Base-by-base conservation (phyloP, 1,140 invertebrate species). In the Achroia grisella region DNA sequence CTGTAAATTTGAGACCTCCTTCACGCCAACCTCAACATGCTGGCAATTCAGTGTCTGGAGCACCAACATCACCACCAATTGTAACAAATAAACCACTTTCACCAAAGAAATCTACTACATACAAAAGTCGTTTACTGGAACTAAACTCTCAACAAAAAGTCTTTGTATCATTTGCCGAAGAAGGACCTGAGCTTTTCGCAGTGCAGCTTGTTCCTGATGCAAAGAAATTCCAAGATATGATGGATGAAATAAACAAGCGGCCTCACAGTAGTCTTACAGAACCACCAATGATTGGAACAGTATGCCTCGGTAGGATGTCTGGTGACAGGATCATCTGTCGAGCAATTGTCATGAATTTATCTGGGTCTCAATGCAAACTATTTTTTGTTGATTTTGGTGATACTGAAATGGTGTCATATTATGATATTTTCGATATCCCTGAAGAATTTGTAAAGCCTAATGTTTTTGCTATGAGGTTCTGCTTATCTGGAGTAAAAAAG, bases 331-430 rank as follows among this genome's bases (percentile, higher is more conserved):
- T 88, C 8, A 86, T 93, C 10, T 92, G 92, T 53, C 86, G 93
- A 49, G 92, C 92, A 13, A 90, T 94, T 30, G 89, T 94, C 0
- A 92, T 90, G 71, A 89, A 88, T 52, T 82, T 93, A 14, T 88
- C 89, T 29, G 88, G 72, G 31, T 87, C 84, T 27, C 80, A 84
- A 17, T 90, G 88, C 58, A 89, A 91, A 78, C 86, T 94, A 9
- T 93, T 91, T 60, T 94, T 92, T 64, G 91, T 93, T 11, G 93
- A 95, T 75, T 94, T 91, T 71, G 93, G 93, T 5, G 91, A 93
- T 56, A 90, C 89, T 3, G 93, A 93, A 78, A 67, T 89, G 48
- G 85, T 94, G 14, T 86, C 89, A 3, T 89, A 90, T 28, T 88
- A 89, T 46, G 88, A 92, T 52, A 89, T 95, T 27, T 94, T 88